Evolutionary conservation across 2,113 vertebrate genomes (phyloP).

Genomic region (Thamnophis sirtalis): DNA sequence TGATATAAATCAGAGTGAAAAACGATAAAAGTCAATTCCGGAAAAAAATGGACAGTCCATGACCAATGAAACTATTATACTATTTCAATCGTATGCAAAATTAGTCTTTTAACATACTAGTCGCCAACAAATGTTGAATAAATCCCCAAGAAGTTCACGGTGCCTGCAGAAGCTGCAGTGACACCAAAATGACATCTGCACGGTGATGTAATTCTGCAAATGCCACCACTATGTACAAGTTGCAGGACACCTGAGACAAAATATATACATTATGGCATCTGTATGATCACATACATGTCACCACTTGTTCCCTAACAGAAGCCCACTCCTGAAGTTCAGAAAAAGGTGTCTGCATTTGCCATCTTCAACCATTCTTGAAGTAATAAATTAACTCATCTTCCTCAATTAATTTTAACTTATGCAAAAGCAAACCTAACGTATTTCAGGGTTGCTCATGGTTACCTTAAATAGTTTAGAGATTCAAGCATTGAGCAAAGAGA

Average conservation of each 20-base stretch:
- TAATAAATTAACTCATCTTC: neutral
- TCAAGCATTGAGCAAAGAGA: neutral
- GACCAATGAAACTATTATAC: neutral
- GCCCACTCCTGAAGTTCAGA: neutral
- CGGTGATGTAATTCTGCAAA: neutral
- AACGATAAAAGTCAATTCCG: constrained; percentile 33
- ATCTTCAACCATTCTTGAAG: neutral
- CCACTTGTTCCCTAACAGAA: neutral
- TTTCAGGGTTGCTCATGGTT: neutral
- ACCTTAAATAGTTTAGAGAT: neutral
- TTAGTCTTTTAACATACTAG: neutral
- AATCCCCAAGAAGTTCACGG: neutral
- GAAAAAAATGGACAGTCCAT: constrained; percentile 2
- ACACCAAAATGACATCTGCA: neutral
- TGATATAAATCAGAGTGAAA: constrained; percentile 52
- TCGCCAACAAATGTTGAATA: neutral
- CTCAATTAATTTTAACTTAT: neutral
- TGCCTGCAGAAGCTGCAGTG: neutral
- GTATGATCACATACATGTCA: neutral
- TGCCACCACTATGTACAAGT: neutral
- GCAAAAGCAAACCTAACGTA: neutral
- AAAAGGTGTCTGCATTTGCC: neutral
- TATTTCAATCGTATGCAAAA: constrained; percentile 23
- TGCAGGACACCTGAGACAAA: neutral
- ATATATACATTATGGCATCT: neutral